Evolutionary conservation across 2,797 vertebrate species (phyloP).

Genomic region (Cyclura pinguis): DNA sequence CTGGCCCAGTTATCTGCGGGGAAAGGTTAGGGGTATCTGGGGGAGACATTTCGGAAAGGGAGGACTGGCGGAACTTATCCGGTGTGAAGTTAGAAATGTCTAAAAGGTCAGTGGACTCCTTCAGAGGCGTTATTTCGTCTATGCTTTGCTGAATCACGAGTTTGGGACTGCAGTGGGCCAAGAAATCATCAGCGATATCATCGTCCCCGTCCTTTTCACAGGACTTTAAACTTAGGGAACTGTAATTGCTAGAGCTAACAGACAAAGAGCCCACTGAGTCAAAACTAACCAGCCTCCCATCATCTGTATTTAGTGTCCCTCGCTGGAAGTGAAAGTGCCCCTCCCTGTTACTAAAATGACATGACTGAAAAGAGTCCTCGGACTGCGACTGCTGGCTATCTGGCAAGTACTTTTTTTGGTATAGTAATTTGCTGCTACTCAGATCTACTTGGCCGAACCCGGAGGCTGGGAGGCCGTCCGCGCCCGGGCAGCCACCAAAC

Average conservation of each 20-base stretch:
- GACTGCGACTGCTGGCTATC: conserved; percentile 87
- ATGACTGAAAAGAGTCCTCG: conserved; percentile 92
- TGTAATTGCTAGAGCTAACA: conserved; percentile 96
- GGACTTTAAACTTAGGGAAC: conserved; percentile 95
- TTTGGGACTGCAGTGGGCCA: conserved; percentile 98
- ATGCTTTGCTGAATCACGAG: conserved; percentile 98
- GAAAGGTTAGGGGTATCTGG: conserved; percentile 97
- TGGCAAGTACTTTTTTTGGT: conserved; percentile 93
- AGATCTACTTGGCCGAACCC: conserved; percentile 90
- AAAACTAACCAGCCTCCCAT: conserved; percentile 96
- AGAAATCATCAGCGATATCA: conserved; percentile 94
- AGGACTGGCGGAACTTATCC: conserved; percentile 98
- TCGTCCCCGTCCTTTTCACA: conserved; percentile 95
- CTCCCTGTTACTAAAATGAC: conserved; percentile 91
- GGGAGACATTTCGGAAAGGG: conserved; percentile 96
- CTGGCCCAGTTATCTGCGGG: conserved; percentile 92
- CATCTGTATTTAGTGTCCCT: conserved; percentile 91
- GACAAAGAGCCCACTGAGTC: conserved; percentile 96
- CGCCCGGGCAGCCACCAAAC: conserved; percentile 82
- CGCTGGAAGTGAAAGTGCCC: conserved; percentile 96
- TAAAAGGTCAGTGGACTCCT: conserved; percentile 97
- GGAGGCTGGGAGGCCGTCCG: conserved; percentile 86
- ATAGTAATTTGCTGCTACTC: conserved; percentile 90
- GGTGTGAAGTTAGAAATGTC: conserved; percentile 99
- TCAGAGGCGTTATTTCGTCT: conserved; percentile 94